These are phyloP conservation scores for Drosophila histrio DNA, from an alignment of 2,888 invertebrate genomes.

Conservation along the genomic window DNA sequence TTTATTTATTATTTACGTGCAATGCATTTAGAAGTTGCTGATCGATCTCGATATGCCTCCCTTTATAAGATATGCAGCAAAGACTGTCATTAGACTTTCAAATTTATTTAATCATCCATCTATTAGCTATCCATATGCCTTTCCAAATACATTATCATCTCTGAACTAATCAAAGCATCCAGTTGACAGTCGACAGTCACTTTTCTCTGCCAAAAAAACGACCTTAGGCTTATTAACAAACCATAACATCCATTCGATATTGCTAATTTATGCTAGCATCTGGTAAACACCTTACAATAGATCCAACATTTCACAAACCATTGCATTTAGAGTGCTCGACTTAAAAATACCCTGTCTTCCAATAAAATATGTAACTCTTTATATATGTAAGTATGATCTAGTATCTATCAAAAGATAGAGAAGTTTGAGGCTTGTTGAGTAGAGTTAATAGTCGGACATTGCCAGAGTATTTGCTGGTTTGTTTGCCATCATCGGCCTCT, in stretches of 20 bases:
- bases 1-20: neutral
- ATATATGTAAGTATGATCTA: too few species aligned
- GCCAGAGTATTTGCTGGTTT: too few species aligned
- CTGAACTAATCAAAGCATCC: slow-evolving; percentile 2
- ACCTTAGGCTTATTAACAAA: slow-evolving; percentile 50
- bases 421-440: too few species aligned
- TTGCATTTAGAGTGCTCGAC: neutral
- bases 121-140: slow-evolving; percentile 3
- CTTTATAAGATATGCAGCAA: neutral
- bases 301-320: slow-evolving; percentile 10
- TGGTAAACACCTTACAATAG: slow-evolving; percentile 26
- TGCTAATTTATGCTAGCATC: slow-evolving; percentile 69
- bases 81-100: slow-evolving; percentile 5
- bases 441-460: too few species aligned
- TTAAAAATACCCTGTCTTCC: slow-evolving; percentile 13
- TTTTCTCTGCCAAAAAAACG: slow-evolving; percentile 19
- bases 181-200: slow-evolving; percentile 20
- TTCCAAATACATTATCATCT: slow-evolving; percentile 29
- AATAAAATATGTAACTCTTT: neutral
- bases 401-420: too few species aligned
- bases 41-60: neutral
- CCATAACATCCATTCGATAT: slow-evolving; percentile 51
- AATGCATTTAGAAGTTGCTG: neutral
- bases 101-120: neutral
- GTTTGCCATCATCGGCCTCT: too few species aligned